Conservation (phyloP, 2,888 invertebrate genomes). For the Cyrtodaria siliqua region DNA sequence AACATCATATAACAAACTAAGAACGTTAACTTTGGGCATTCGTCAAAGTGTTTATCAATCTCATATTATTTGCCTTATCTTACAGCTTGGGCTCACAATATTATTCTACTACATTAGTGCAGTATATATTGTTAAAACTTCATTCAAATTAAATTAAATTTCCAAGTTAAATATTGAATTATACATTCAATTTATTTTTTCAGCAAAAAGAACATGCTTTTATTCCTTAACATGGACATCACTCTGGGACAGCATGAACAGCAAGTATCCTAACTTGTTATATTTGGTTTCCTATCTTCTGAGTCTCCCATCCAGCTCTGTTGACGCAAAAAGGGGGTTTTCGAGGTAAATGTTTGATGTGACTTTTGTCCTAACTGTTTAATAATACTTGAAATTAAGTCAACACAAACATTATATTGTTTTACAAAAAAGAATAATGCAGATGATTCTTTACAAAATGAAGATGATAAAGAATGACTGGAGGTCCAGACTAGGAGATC, state of each 20-base stretch:
- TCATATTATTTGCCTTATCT: too few species aligned
- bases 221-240: background rate
- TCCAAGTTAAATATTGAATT: background rate
- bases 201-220: background rate
- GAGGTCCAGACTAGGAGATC: slow-evolving; percentile 11
- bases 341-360: slow-evolving; percentile 20
- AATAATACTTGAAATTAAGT: background rate
- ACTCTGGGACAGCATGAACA: background rate
- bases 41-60: too few species aligned
- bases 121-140: too few species aligned
- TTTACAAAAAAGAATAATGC: background rate
- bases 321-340: slow-evolving; percentile 48
- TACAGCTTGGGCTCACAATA: too few species aligned
- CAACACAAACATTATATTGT: background rate
- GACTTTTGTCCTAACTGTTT: too few species aligned
- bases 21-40: too few species aligned
- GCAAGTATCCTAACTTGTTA: slow-evolving; percentile 28
- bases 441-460: slow-evolving; percentile 10
- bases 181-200: background rate
- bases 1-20: too few species aligned
- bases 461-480: slow-evolving; percentile 28
- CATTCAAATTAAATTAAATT: too few species aligned
- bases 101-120: too few species aligned
- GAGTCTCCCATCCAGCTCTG: slow-evolving; percentile 31
- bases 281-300: slow-evolving; percentile 24